Evolutionary conservation across 2,797 vertebrate species (phyloP), one percentile per base, ranked within the genome.

Genomic region (Muscicapa comitata): DNA sequence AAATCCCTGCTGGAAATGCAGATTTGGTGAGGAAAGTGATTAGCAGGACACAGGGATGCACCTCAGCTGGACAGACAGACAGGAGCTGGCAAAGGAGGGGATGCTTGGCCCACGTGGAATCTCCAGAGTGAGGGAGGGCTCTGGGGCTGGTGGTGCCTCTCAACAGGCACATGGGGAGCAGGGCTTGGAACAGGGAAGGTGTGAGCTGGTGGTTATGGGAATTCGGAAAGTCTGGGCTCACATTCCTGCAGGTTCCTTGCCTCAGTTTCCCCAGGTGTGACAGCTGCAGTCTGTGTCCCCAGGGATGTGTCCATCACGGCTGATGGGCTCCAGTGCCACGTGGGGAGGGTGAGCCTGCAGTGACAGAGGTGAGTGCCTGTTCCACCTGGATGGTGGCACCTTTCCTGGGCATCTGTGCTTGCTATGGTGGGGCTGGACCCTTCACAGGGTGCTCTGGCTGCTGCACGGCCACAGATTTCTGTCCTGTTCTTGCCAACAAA

Each of bases 231-330:
- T 14, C 42, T 67, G 77, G 42, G 66, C 20, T 84, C 23, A 28
- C 0, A 0, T 11, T 35, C 29, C 31, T 11, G 43, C 51, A n/a
- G 51, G 8, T 72, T 38, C 20, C 50, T 68, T 51, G 71, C 85
- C 87, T 93, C 85, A 23, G 71, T 91, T 89, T 87, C 81, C 81
- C 78, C 81, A 19, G 38, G 33, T 0, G 2, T 6, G 31, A 23
- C 0, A 10, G 48, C 31, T 48, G 6, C 25, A 3, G 5, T 14
- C 33, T 11, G 33, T 13, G 19, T 35, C 54, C 1, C 0, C 28
- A 57, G 33, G 62, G 66, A 23, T 4, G 53, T 3, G 29, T 29
- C 72, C 4, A 0, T 20, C 3, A 1, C 0, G 0, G 63, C 25
- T 29, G 45, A 16, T 14, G 70, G 73, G 83, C 24, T 53, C 25